phyloP scores from a whole-genome alignment of 2,888 invertebrate genomes.

The Standfussiana lucernea region DNA sequence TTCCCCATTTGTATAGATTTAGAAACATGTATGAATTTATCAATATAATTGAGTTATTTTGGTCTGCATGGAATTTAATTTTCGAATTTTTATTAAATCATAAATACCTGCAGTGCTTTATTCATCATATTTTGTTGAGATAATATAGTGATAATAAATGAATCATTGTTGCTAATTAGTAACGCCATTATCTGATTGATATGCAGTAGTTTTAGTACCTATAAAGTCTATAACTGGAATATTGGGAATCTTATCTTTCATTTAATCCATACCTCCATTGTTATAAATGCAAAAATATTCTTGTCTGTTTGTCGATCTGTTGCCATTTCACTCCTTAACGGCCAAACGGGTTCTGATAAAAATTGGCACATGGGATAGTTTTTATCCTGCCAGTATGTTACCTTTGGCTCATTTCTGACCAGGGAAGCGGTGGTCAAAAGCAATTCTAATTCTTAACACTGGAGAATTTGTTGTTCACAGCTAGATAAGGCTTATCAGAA shows the following conservation, averaged over 20 bases:
- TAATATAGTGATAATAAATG: conserved; percentile 23
- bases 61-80: not conserved
- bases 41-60: not conserved
- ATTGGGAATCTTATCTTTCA: conserved; percentile 18
- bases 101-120: not conserved
- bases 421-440: not conserved
- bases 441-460: not conserved
- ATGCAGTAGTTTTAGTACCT: conserved; percentile 21
- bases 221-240: not conserved
- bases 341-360: not conserved
- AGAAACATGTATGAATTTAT: not conserved
- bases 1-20: conserved; percentile 18
- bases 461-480: conserved; percentile 3
- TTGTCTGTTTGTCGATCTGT: not conserved
- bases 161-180: conserved; percentile 43
- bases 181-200: conserved; percentile 27
- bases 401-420: not conserved
- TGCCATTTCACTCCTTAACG: not conserved
- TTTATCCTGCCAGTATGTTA: not conserved
- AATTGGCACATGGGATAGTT: too few relatives aligned
- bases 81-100: not conserved
- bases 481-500: conserved; percentile 10
- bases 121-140: conserved; percentile 26
- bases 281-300: not conserved
- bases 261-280: not conserved